phyloP scores from a whole-genome alignment of 2,888 invertebrate species.

The Leptogaster cylindrica region DNA sequence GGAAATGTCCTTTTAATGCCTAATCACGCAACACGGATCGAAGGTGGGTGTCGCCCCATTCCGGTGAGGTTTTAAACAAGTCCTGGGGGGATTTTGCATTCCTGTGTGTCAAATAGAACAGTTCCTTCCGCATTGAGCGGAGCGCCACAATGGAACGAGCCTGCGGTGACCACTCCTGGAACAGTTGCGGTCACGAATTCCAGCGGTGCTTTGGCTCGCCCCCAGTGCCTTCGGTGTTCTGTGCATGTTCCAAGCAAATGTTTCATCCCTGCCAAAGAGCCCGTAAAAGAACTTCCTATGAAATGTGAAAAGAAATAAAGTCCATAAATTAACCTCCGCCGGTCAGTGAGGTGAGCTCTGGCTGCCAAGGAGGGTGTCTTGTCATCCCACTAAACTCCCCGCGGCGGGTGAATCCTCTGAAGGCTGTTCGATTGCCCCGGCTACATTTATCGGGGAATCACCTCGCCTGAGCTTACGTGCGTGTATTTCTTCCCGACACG shows the following conservation, averaged over 20 bases:
- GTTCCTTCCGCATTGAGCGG: background rate
- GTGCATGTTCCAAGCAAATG: conserved; percentile 29
- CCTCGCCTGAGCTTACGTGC: conserved; percentile 8
- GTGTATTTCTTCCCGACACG: conserved; percentile 36
- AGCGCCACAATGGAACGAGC: background rate
- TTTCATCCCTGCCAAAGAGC: conserved; percentile 11
- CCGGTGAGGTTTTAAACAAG: conserved; percentile 10
- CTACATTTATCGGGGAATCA: conserved; percentile 25
- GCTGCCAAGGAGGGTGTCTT: background rate
- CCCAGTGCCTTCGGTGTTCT: background rate
- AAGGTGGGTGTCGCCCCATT: background rate
- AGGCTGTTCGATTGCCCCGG: background rate
- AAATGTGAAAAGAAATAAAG: conserved; percentile 39
- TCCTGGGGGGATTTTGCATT: background rate
- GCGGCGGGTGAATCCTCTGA: conserved; percentile 18
- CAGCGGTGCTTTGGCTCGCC: conserved; percentile 9
- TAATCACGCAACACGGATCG: conserved; percentile 46
- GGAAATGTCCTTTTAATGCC: conserved; percentile 48
- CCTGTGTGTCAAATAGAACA: background rate
- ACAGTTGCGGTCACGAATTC: conserved; percentile 14
- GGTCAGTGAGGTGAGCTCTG: background rate
- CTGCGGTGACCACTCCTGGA: background rate
- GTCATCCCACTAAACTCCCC: conserved; percentile 8
- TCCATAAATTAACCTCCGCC: conserved; percentile 21
- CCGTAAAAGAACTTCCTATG: conserved; percentile 31